Evolutionary conservation across 2,797 vertebrate species (phyloP), one percentile per base, ranked within the genome.

Genomic region (Rhadinocentrus ornatus): DNA sequence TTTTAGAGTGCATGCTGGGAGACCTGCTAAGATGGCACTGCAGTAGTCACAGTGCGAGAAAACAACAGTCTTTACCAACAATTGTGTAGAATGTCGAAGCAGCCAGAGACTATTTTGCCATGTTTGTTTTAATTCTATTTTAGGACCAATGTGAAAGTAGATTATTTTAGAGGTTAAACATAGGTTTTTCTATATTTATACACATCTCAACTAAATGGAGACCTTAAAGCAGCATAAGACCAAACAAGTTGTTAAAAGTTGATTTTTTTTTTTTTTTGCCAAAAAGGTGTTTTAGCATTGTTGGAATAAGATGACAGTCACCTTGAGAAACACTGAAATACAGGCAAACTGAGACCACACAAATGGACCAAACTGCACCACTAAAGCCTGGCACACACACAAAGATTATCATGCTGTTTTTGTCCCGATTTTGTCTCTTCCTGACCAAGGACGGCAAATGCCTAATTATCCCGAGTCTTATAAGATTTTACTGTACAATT

Each of bases 361-460:
- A 41, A 32, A 57, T 57, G 0, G 62, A 70, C 48, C 48, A 44
- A 59, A 66, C 27, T 22, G 13, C 16, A 41, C 58, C 63, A 52
- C 50, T n/a, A n/a, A n/a, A n/a, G n/a, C n/a, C n/a, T n/a, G n/a
- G n/a, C n/a, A n/a, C n/a, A n/a, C n/a, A n/a, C n/a, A n/a, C n/a
- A n/a, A n/a, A n/a, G n/a, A n/a, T n/a, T n/a, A n/a, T n/a, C n/a
- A n/a, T n/a, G n/a, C n/a, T n/a, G n/a, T n/a, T n/a, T n/a, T n/a
- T n/a, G n/a, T n/a, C n/a, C n/a, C n/a, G n/a, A n/a, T n/a, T n/a
- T n/a, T n/a, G n/a, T n/a, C n/a, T n/a, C n/a, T n/a, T n/a, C n/a
- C n/a, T n/a, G n/a, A n/a, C n/a, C n/a, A n/a, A n/a, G n/a, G n/a
- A n/a, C n/a, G n/a, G n/a, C n/a, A n/a, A n/a, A n/a, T n/a, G n/a